Evolutionary conservation across 2,113 vertebrate genomes (phyloP).

Genomic region (Platysternon megacephalum): DNA sequence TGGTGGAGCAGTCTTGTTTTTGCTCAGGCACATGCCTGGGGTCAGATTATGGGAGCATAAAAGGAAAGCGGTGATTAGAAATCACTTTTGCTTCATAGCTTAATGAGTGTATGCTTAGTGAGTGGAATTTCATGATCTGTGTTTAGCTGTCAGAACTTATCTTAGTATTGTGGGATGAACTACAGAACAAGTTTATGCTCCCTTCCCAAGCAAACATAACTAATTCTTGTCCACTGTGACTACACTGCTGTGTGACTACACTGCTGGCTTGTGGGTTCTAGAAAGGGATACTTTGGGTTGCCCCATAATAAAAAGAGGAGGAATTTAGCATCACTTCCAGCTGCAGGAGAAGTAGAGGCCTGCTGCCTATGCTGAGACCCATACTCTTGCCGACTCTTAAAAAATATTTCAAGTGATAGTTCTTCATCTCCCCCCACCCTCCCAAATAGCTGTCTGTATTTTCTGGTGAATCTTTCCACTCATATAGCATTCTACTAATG

Average conservation of each 20-base stretch:
- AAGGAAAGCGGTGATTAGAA: neutral
- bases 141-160: neutral
- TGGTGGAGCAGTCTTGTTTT: neutral
- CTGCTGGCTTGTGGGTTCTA: neutral
- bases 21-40: conserved; percentile 19
- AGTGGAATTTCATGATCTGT: neutral
- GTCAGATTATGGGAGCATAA: conserved; percentile 16
- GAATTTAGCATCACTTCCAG: neutral
- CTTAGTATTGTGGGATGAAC: neutral
- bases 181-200: neutral
- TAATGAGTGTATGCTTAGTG: neutral
- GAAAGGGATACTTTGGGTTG: conserved; percentile 7
- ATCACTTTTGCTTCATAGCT: neutral
- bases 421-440: neutral
- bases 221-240: neutral
- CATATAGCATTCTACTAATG: neutral
- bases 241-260: neutral
- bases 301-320: neutral
- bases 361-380: neutral
- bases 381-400: neutral
- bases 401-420: neutral
- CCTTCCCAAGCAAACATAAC: neutral
- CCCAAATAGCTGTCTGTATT: neutral
- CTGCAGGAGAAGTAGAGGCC: neutral
- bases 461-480: neutral